A percentile compares a stretch with the other conserved stretches of the same genome.
Evolutionary conservation across 2,113 vertebrate genomes (phyloP).

Genomic region (Myanophis thanlyinensis): DNA sequence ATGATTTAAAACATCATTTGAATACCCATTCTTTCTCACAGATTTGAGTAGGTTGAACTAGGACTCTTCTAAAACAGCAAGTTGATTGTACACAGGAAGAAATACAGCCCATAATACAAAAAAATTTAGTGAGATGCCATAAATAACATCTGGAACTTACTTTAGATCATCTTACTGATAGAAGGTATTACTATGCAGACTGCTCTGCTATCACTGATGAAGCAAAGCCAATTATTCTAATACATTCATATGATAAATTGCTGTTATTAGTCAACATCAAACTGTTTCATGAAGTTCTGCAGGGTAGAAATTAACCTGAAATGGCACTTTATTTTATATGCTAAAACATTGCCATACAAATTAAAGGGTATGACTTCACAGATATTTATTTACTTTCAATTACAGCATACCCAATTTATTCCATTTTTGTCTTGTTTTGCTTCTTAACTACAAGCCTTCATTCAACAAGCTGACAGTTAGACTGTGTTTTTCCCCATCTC

Average conservation of each 20-base stretch:
- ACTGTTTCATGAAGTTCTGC: conserved; percentile 29
- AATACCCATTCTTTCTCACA: conserved; percentile 26
- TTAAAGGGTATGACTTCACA: neutral
- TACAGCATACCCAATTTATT: neutral
- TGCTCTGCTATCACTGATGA: conserved; percentile 53
- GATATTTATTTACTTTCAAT: conserved; percentile 36
- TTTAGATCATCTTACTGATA: conserved; percentile 60
- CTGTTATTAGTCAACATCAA: conserved; percentile 61
- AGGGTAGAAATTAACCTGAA: conserved; percentile 12
- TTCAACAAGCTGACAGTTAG: neutral
- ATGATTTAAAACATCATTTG: conserved; percentile 21
- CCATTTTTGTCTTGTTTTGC: conserved; percentile 12
- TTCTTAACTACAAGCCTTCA: neutral
- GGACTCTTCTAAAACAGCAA: conserved; percentile 32
- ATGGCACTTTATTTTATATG: conserved; percentile 17
- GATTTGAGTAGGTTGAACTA: conserved; percentile 19
- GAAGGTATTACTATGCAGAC: conserved; percentile 57
- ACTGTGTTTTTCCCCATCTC: neutral
- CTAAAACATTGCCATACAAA: conserved; percentile 37
- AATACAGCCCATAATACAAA: conserved; percentile 35
- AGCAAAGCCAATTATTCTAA: conserved; percentile 65
- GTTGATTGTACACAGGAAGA: conserved; percentile 32
- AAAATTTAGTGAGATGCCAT: conserved; percentile 49
- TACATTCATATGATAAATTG: conserved; percentile 59
- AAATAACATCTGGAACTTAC: conserved; percentile 62